Base-by-base conservation (phyloP, 2,113 vertebrate species). In the Apeltes quadracus region DNA sequence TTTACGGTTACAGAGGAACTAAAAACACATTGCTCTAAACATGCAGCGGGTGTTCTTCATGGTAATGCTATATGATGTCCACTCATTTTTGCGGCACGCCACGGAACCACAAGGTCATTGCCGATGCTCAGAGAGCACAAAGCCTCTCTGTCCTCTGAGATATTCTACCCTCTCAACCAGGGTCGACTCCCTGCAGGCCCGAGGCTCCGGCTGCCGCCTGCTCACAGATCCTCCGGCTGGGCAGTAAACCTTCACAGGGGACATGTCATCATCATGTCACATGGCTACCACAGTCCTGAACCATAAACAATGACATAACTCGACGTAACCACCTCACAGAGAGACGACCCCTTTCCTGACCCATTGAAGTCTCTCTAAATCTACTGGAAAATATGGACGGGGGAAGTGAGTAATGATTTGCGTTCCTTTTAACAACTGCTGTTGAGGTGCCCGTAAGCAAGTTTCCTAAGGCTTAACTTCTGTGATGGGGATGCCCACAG, bases 11-110 rank as follows among this genome's bases (percentile, higher is more conserved):
- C 41, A 51, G 46, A 63, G 63, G 68, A 66, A 34, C 32, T 82
- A 53, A 57, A 78, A 61, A 39, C 56, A 69, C 63, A 67, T 63
- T 83, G 79, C 70, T 43, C 23, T 65, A 90, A 90, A 87, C 75
- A 87, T 64, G 84, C 64, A 65, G 38, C n/a, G 69, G 67, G 72
- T 68, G 69, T 57, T 36, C 72, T 72, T 68, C 64, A 18, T 65
- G 70, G 62, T 59, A 63, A 22, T 44, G 63, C 67, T 36, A 23
- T 57, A 56, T 67, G 77, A 75, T 75, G 76, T 73, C 64, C 53
- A 22, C 65, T 25, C 77, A 69, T 78, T 85, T 84, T 51, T 72
- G 75, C 11, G 81, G 78, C 62, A 41, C 57, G 66, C 83, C 84
- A 61, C 74, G 61, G 66, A 61, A 61, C 43, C 62, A 43, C 20